These are phyloP conservation scores for Ditylenchus dipsaci DNA, from an alignment of 1,140 invertebrate genomes.

Conservation along the genomic window DNA sequence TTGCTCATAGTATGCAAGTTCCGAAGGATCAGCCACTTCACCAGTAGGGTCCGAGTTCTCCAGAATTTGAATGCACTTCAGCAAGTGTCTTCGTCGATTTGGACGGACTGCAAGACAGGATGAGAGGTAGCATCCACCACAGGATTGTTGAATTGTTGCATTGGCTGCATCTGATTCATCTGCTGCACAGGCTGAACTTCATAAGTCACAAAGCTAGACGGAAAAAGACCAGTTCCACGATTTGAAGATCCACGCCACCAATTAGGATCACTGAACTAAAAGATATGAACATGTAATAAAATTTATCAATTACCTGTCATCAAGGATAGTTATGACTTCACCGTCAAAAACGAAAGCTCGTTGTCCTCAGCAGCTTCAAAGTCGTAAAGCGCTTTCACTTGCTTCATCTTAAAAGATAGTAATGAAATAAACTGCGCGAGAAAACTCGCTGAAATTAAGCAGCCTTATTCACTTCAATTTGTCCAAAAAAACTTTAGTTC, in stretches of 20 bases:
- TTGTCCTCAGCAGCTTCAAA: slow-evolving; percentile 99
- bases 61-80: slow-evolving; percentile 73
- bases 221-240: slow-evolving; percentile 75
- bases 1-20: slow-evolving; percentile 75
- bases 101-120: slow-evolving; percentile 39
- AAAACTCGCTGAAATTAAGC: too few species aligned
- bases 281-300: not conserved
- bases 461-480: too few species aligned
- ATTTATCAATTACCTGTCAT: slow-evolving; percentile 66
- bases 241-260: slow-evolving; percentile 97
- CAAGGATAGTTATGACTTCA: slow-evolving; percentile 70
- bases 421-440: too few species aligned
- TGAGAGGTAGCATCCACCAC: too few species aligned
- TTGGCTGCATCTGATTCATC: not conserved
- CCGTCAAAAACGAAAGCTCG: slow-evolving; percentile 92
- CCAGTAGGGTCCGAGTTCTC: slow-evolving; percentile 88
- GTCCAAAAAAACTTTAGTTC: too few species aligned
- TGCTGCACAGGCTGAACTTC: slow-evolving; percentile 67
- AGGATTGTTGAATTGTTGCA: not conserved
- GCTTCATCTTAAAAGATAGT: too few species aligned
- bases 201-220: slow-evolving; percentile 90
- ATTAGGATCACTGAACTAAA: slow-evolving; percentile 78
- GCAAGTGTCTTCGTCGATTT: slow-evolving; percentile 62
- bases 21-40: slow-evolving; percentile 65
- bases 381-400: slow-evolving; percentile 85